Base-by-base conservation (phyloP, 2,113 vertebrate species). In the Eretmochelys imbricata region DNA sequence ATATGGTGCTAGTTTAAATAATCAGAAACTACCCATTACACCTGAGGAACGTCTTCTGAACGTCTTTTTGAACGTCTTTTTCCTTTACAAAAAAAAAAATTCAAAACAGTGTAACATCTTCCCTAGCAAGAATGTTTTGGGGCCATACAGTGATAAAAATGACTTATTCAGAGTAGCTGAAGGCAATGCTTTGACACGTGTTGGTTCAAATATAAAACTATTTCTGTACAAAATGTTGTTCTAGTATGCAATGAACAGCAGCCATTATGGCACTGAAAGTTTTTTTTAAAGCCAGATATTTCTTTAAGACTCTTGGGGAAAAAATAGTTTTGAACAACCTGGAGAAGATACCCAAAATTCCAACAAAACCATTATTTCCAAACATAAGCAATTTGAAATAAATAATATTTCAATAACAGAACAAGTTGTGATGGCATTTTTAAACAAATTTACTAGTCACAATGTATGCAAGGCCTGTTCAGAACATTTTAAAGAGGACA, bases 41-140 rank as follows among this genome's bases (percentile, higher is more conserved):
- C 8, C 22, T 10, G 31, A 87, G 5, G 11, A 22, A 8, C 12
- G 48, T 13, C 0, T 0, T 75, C 51, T 85, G n/a, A 81, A 22
- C 38, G 38, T 42, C 38, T 42, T 42, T 42, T 42, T 42, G 3
- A 42, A 42, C 38, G 38, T 42, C 38, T 42, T 42, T 42, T 80
- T 20, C 6, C 82, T 53, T 86, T 92, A 50, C 78, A 4, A 42
- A 42, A 42, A 42, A 42, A 42, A 42, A 42, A 81, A 35, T 25
- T 25, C 11, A 27, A 29, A 24, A 46, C 22, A 76, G n/a, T 20
- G 22, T 76, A 38, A 78, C 24, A 78, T 78, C 10, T 86, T 84
- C 78, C 0, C 1, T 76, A 93, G 13, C 29, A 82, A 4, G 88
- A 80, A 5, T 7, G 8, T 16, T 65, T 29, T 72, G 10, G 57